Base-by-base conservation (phyloP, 2,888 invertebrate species). In the Cephonodes hylas region DNA sequence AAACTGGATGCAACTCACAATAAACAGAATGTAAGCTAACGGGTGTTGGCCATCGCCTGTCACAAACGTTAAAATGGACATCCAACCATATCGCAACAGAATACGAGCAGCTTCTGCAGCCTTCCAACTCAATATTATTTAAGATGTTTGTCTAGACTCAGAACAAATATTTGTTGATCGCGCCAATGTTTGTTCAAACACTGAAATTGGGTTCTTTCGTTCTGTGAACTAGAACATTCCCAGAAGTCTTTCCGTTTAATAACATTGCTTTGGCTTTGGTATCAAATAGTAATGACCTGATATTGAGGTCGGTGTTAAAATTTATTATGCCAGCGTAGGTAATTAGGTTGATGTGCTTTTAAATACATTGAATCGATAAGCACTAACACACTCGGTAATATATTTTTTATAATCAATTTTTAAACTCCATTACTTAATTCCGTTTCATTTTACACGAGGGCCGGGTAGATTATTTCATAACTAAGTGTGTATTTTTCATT, bases 141-240 rank as follows among this genome's bases (percentile, higher is more conserved):
- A 58, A 58, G 27, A 53, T 53, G 27, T 31, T 48, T 27, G 48
- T 27, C 48, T 53, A 27, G 23, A 48, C 25, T 27, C 27, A 53
- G 15, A 53, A 53, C 10, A 53, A 53, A 53, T 53, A 53, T 53
- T 53, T 53, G 48, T 53, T 15, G 48, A 53, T 53, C 27, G 48
- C 15, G 27, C n/a, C 27, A 53, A 53, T 53, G 27, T 53, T 53
- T 53, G 48, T 53, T 53, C 48, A 31, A 53, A 53, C 27, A 27
- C 27, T 53, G 48, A 27, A 53, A 53, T 53, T 53, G 48, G 18
- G 25, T 31, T 27, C 48, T 53, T 53, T 53, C 15, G n/a, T 27
- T 27, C 15, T 27, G 27, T 15, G 25, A 23, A 45, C 20, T 48
- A 15, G 48, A 53, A 27, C 15, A 10, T 45, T 45, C 45, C 1